A percentile compares a stretch with the other conserved stretches of the same genome.
Conservation (phyloP, 2,888 invertebrate genomes). For the Mycalesis mineus region DNA sequence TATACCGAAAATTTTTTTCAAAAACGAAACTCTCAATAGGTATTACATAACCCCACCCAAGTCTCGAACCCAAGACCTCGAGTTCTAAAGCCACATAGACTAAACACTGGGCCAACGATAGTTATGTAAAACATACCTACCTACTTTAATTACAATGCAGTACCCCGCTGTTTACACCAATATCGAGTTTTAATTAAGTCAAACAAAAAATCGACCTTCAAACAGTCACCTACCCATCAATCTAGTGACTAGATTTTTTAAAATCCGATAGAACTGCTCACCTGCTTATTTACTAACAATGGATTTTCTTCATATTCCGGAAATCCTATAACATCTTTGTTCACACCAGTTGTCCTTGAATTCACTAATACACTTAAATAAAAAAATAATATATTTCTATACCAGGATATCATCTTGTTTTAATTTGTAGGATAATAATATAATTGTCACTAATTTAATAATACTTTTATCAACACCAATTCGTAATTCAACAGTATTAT, state of each 20-base stretch:
- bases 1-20: no score
- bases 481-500: background rate
- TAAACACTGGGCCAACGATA: no score
- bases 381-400: constrained; percentile 12
- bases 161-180: background rate
- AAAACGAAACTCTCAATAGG: no score
- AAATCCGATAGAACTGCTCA: constrained; percentile 35
- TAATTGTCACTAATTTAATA: background rate
- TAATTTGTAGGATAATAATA: background rate
- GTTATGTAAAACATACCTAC: no score
- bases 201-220: constrained; percentile 6
- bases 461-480: no score
- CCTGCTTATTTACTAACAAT: constrained; percentile 56
- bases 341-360: constrained; percentile 36
- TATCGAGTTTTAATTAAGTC: background rate
- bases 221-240: background rate
- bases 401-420: constrained; percentile 33
- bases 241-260: no score
- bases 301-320: constrained; percentile 63
- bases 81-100: no score
- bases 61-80: no score
- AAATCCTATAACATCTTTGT: constrained; percentile 56
- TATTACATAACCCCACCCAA: no score
- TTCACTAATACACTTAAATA: constrained; percentile 31
- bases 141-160: background rate